Evolutionary conservation across 2,797 vertebrate genomes (phyloP).

Genomic region (Galagoides demidoff): DNA sequence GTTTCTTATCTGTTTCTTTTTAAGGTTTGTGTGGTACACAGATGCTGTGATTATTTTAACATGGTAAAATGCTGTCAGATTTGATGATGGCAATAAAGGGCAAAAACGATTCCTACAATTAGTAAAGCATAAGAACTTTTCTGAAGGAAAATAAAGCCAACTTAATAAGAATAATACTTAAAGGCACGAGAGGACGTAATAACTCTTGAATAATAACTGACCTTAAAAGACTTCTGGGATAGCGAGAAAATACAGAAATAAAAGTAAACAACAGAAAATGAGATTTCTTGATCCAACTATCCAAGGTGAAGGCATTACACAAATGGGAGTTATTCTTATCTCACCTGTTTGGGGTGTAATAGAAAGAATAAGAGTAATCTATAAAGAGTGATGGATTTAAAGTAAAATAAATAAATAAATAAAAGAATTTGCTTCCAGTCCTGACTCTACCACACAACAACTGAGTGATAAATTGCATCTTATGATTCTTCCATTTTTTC

Average conservation of each 20-base stretch:
- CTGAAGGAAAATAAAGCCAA: not conserved
- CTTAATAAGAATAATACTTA: not conserved
- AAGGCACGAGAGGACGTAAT: not conserved
- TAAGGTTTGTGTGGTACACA: not conserved
- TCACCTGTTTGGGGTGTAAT: not conserved
- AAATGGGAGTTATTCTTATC: not conserved
- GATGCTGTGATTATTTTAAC: not conserved
- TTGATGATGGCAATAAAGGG: not conserved
- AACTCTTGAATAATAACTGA: slow-evolving; percentile 4
- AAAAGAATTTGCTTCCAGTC: not conserved
- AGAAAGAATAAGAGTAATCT: not conserved
- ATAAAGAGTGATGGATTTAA: not conserved
- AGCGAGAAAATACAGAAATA: not conserved
- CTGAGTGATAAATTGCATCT: not conserved
- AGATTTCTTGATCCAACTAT: not conserved
- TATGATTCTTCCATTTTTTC: not conserved
- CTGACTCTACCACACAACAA: not conserved
- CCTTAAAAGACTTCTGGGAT: not conserved
- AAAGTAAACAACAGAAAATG: not conserved
- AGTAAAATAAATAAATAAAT: not conserved
- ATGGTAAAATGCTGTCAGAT: not conserved
- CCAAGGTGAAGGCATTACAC: not conserved
- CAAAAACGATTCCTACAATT: not conserved
- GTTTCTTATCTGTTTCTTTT: not conserved
- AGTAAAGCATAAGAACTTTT: not conserved